Conservation (phyloP, 2,797 vertebrate species). For the Anas acuta region DNA sequence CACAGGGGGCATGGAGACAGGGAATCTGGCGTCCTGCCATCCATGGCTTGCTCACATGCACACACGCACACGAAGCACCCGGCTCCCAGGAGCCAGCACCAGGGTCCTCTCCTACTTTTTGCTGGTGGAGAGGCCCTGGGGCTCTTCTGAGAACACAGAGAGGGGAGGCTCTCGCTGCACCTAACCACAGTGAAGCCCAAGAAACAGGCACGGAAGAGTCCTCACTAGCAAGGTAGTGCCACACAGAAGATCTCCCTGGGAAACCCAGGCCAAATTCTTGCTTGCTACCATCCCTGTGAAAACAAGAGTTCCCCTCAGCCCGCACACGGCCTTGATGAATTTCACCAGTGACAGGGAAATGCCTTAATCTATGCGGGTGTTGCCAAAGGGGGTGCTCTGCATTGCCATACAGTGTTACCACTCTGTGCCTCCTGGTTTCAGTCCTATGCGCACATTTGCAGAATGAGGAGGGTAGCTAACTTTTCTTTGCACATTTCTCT, state of each 20-base stretch:
- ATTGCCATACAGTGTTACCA: not conserved
- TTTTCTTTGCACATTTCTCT: not conserved
- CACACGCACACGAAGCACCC: fast-evolving
- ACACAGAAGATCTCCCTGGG: not conserved
- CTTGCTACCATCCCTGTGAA: not conserved
- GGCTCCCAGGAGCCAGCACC: fast-evolving
- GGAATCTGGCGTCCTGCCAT: not conserved
- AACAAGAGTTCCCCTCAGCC: not conserved
- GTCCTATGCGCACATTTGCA: not conserved
- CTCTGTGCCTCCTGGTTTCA: not conserved
- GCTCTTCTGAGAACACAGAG: not conserved
- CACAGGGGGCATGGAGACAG: not conserved
- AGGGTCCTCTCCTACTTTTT: not conserved
- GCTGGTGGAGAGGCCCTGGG: not conserved
- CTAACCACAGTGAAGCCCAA: not conserved
- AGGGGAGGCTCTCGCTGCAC: fast-evolving
- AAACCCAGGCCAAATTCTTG: not conserved
- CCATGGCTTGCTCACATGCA: not conserved
- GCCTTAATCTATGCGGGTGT: not conserved
- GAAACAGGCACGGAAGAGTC: not conserved
- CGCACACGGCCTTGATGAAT: not conserved
- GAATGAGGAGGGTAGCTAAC: not conserved
- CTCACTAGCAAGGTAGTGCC: not conserved
- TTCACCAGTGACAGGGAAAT: not conserved
- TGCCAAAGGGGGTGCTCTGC: not conserved